Percentiles rank a stretch among this genome's conserved stretches.
Evolutionary conservation across 2,888 invertebrate species (phyloP).

Genomic region (Eurytoma californica): DNA sequence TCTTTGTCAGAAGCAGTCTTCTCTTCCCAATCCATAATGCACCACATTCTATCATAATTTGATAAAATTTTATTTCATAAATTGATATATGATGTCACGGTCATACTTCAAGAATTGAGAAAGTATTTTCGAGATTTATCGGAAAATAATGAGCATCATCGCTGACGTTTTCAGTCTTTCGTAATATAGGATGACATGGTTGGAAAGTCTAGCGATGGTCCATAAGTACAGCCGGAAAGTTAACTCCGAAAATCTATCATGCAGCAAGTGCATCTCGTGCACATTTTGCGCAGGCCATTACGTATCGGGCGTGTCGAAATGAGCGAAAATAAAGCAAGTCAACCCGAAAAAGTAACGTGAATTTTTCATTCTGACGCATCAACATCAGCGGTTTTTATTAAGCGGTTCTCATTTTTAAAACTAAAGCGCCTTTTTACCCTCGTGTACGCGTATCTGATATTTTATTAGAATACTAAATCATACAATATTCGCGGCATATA

Average conservation of each 20-base stretch:
- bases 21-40: slow-evolving; percentile 58
- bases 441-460: too few species aligned
- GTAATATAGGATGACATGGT: slow-evolving; percentile 19
- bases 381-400: too few species aligned
- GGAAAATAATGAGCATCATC: slow-evolving; percentile 32
- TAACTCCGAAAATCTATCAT: slow-evolving; percentile 46
- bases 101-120: too few species aligned
- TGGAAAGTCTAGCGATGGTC: slow-evolving; percentile 37
- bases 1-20: slow-evolving; percentile 62
- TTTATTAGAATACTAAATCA: too few species aligned
- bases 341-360: slow-evolving; percentile 4
- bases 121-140: slow-evolving; percentile 1
- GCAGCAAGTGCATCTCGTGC: slow-evolving; percentile 46
- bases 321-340: slow-evolving; percentile 29
- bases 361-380: too few species aligned
- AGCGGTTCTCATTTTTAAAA: too few species aligned
- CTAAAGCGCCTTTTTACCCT: too few species aligned
- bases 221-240: slow-evolving; percentile 32
- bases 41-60: not conserved
- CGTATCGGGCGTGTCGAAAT: slow-evolving; percentile 37
- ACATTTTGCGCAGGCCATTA: slow-evolving; percentile 31
- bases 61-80: too few species aligned
- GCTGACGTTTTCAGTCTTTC: not conserved
- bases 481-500: too few species aligned
- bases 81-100: too few species aligned